A percentile compares a stretch with the other conserved stretches of the same genome.
These are phyloP conservation scores for Platerodrilus igneus DNA, from an alignment of 2,888 invertebrate species.

Conservation along the genomic window DNA sequence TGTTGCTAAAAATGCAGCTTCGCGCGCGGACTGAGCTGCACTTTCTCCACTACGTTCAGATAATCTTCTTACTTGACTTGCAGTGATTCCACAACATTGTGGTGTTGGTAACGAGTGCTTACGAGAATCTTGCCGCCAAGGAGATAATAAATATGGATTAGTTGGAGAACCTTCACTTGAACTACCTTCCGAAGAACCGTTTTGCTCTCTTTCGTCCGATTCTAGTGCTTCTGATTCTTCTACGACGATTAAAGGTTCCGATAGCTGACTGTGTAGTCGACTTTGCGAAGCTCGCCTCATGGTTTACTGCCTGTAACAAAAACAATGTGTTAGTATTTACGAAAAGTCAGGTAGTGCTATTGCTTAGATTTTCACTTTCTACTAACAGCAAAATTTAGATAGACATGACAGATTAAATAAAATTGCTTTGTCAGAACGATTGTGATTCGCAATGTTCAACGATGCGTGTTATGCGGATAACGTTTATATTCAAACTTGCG, in stretches of 20 bases:
- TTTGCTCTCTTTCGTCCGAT: conserved; percentile 52
- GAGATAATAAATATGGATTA: conserved; percentile 77
- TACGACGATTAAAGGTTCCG: conserved; percentile 76
- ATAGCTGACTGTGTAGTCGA: conserved; percentile 50
- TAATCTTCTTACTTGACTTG: conserved; percentile 77
- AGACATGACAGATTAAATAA: too few relatives aligned
- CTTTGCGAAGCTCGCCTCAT: conserved; percentile 37
- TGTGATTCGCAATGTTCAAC: too few relatives aligned
- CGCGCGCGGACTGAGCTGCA: conserved; percentile 69
- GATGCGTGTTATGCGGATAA: too few relatives aligned
- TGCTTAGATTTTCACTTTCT: too few relatives aligned
- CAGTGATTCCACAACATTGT: conserved; percentile 80
- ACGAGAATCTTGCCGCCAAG: conserved; percentile 70
- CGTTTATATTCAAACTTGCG: too few relatives aligned
- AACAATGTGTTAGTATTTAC: too few relatives aligned
- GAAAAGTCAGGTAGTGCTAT: too few relatives aligned
- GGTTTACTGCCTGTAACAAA: too few relatives aligned
- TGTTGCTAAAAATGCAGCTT: conserved; percentile 79
- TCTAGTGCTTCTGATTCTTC: conserved; percentile 70
- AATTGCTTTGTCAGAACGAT: too few relatives aligned
- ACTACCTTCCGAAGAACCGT: conserved; percentile 56
- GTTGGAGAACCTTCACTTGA: conserved; percentile 73
- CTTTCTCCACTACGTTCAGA: conserved; percentile 73
- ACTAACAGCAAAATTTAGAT: too few relatives aligned
- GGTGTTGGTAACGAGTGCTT: conserved; percentile 83